Evolutionary conservation across 1,140 invertebrate genomes (phyloP), one percentile per base, ranked within the genome.

Genomic region (Procambarus clarkii): DNA sequence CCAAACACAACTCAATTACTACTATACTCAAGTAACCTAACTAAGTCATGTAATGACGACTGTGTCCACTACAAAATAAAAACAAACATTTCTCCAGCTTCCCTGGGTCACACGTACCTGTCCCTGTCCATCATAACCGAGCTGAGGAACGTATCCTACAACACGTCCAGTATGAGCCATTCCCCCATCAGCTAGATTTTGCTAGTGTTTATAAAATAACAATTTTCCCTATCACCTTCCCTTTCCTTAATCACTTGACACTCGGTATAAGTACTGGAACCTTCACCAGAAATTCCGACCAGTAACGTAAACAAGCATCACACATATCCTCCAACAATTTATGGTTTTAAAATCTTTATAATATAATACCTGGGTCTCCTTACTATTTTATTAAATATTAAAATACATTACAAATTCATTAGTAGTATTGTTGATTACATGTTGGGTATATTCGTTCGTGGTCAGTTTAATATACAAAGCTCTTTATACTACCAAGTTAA

Each of bases 101-200:
- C 13, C 21, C 11, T 60, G 45, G 21, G 11, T 2, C 44, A 71
- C 13, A 71, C 13, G 2, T 1, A 58, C 46, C 69, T 3, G 21
- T 48, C 85, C 89, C 89, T 85, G 81, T 85, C 82, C 89, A 21
- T 91, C 89, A 60, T 79, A 91, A 48, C 77, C 79, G 34, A 82
- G 74, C 83, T 85, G 76, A 85, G 89, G 89, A 48, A 82, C 8
- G 8, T 34, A 78, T 91, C 85, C 48, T 82, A 69, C 85, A 74
- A 91, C 44, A 79, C 81, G 89, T 48, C 74, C 74, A 79, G 64
- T 91, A n/a, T 79, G 69, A 85, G 89, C 89, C 89, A 91, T 91
- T 80, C 89, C 83, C 77, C 89, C 89, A 91, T 91, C 82, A 85
- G 60, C 79, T 78, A 85, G 69, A 84, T 80, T 60, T 80, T 80